Evolutionary conservation across 2,888 invertebrate species (phyloP), one percentile per base, ranked within the genome.

Genomic region (Drosophila leonis): DNA sequence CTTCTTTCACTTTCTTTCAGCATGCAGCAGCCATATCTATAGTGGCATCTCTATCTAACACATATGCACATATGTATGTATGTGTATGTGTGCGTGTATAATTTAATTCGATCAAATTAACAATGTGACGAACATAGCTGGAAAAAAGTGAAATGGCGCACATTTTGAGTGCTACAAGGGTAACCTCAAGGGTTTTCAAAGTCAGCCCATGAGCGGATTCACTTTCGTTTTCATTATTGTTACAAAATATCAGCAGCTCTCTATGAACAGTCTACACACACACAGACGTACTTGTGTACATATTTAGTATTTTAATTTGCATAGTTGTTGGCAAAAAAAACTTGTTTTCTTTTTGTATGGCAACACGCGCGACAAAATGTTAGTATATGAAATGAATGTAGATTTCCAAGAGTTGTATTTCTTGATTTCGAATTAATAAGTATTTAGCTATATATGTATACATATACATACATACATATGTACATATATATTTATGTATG

Each of bases 61-160:
- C 35, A 39, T 10, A n/a, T n/a, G 24, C 24, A n/a, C n/a, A n/a
- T n/a, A n/a, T n/a, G 42, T 48, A 2, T 65, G 31, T 10, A 20
- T 13, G 31, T 49, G 54, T 13, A 49, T 81, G 62, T 29, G 7
- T 46, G 15, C 13, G 4, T 46, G 27, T 27, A n/a, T 13, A 61
- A 67, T 83, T 89, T 87, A 82, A 87, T 89, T 89, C 82, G 66
- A 84, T 84, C 37, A 82, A 83, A 73, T 78, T 87, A 82, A 75
- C 89, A 86, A 78, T 70, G 66, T 64, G 65, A 54, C 62, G 62
- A 49, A 7, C 51, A 65, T 56, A 57, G 59, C 63, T 70, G 75
- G 60, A 51, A 63, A 63, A 67, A 82, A 86, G 89, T 79, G 83
- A 89, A 83, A 88, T 78, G 76, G 67, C 67, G 54, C 39, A 49